Evolutionary conservation across 2,888 invertebrate species (phyloP).

Genomic region (Agelastica alni): DNA sequence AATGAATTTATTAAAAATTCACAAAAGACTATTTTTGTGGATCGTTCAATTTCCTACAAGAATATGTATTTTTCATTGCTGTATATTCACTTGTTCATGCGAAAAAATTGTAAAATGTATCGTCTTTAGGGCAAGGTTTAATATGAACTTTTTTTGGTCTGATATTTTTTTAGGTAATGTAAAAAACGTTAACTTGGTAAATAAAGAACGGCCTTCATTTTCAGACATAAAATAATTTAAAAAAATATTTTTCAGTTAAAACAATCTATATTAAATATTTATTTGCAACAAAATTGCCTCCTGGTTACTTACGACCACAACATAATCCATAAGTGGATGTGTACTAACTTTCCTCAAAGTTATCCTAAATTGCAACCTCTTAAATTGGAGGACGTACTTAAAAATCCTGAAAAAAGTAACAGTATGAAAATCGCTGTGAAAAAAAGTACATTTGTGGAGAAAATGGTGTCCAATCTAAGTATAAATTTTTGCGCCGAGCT

Average conservation of each 20-base stretch:
- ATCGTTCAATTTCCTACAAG: too few species aligned
- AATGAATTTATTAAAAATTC: too few species aligned
- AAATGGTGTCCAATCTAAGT: constrained; percentile 61
- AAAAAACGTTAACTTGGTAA: too few species aligned
- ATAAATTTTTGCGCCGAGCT: constrained; percentile 73
- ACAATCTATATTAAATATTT: constrained; percentile 68
- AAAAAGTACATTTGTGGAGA: constrained; percentile 50
- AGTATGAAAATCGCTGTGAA: constrained; percentile 12
- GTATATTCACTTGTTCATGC: too few species aligned
- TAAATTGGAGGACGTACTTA: constrained; percentile 15
- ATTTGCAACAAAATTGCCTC: constrained; percentile 71
- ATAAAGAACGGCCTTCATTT: too few species aligned
- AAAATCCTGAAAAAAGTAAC: neutral
- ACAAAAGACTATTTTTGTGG: too few species aligned
- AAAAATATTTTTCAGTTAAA: constrained; percentile 62
- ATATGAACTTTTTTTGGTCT: too few species aligned
- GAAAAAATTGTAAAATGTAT: too few species aligned
- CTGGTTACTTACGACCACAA: constrained; percentile 70
- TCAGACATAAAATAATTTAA: too few species aligned
- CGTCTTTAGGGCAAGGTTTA: too few species aligned
- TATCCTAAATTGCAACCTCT: constrained; percentile 19
- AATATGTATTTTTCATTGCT: too few species aligned
- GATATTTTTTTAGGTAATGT: too few species aligned
- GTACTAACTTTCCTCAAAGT: constrained; percentile 61
- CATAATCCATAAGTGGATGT: constrained; percentile 63